Evolutionary conservation across 1,140 invertebrate genomes (phyloP), one percentile per base, ranked within the genome.

Genomic region (Eueides isabella): DNA sequence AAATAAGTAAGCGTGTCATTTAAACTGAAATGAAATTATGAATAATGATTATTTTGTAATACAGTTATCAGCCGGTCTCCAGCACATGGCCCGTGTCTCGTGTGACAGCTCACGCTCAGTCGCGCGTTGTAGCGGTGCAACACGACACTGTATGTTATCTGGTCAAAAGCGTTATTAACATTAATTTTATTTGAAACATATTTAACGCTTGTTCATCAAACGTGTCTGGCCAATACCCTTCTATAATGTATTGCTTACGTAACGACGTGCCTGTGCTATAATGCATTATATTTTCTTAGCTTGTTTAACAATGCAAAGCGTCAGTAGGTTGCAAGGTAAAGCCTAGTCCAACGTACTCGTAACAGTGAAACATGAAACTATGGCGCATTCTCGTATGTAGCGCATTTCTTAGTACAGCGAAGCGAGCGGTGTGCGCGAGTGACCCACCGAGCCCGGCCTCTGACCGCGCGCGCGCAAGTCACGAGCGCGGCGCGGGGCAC

Each of bases 351-450:
- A 55, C 48, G 48, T 55, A 9, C 48, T 55, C 48, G 48, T 55
- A 38, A 70, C 30, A 14, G 5, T 31, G 35, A 67, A 71, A 67
- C 74, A 67, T 67, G 70, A 72, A 64, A 76, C 38, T 72, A 63
- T 63, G 69, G 68, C 71, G 67, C 71, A 73, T 71, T 72, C 75
- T 35, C 72, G 72, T 61, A 67, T 61, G 73, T 67, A 41, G 48
- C 23, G 74, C 48, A 30, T 23, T 69, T 55, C 61, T 6, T 35
- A 67, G 71, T 72, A 61, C 16, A 71, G 19, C 33, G 33, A 9
- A 3, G 14, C 31, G 5, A n/a, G 31, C 68, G 68, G 68, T 26
- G 68, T 31, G 72, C 61, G 35, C 66, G 33, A 69, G 28, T 74
- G 72, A 74, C 72, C 67, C 67, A 35, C 61, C 38, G 30, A 5